phyloP scores from a whole-genome alignment of 1,140 invertebrate genomes.

The Phymastichus coffea region DNA sequence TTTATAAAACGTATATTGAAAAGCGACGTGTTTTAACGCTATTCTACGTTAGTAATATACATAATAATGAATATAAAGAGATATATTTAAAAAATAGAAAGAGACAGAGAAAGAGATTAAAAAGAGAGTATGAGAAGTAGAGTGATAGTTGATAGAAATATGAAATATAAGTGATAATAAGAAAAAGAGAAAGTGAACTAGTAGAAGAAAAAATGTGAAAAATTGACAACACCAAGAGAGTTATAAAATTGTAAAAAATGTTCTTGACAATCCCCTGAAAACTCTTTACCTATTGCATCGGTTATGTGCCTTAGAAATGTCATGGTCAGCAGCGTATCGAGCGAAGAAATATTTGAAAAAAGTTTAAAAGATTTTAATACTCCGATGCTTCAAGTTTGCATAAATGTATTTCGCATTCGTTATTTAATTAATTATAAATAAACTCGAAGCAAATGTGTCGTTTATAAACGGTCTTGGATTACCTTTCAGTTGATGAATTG shows the following conservation, averaged over 20 bases:
- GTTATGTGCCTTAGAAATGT: neutral
- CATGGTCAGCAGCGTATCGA: conserved; percentile 10
- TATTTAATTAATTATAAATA: neutral
- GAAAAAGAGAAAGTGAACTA: conserved; percentile 18
- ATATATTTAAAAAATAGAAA: conserved; percentile 28
- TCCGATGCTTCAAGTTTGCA: conserved; percentile 15
- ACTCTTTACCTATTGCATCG: conserved; percentile 13
- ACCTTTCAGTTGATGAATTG: neutral
- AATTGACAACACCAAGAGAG: conserved; percentile 2
- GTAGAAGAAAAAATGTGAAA: too few species aligned
- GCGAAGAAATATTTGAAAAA: neutral
- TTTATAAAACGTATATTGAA: conserved; percentile 10
- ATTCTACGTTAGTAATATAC: conserved; percentile 17
- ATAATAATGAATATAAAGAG: conserved; percentile 11
- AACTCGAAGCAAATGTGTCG: conserved; percentile 21
- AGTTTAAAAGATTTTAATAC: conserved; percentile 3
- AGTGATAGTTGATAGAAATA: conserved; percentile 32
- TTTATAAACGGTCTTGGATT: conserved; percentile 26
- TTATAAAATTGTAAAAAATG: conserved; percentile 9
- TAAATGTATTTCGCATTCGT: too few species aligned
- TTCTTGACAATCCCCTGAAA: neutral
- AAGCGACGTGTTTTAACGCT: conserved; percentile 23
- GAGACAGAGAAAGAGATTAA: conserved; percentile 23
- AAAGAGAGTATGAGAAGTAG: conserved; percentile 28
- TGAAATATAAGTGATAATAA: too few species aligned